Percentiles rank a stretch among this genome's conserved stretches.
Evolutionary conservation across 2,113 vertebrate genomes (phyloP).

Genomic region (Eretmochelys imbricata): DNA sequence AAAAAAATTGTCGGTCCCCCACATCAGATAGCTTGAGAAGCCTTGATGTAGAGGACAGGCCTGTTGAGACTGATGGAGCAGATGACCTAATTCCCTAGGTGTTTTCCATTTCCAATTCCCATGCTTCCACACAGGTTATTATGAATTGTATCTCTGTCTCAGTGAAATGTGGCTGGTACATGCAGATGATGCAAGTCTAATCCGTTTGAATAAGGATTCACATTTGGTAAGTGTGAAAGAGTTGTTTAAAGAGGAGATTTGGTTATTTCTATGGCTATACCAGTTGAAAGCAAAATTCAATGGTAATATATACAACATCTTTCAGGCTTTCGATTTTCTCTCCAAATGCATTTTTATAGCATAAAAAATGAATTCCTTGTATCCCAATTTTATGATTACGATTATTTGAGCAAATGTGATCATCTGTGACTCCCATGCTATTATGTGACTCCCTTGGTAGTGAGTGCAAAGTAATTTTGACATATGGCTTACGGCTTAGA

Average conservation of each 20-base stretch:
- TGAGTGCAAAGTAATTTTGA: conserved; percentile 6
- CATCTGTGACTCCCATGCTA: neutral
- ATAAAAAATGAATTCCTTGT: neutral
- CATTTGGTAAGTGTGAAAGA: neutral
- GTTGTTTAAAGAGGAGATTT: neutral
- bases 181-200: neutral
- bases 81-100: neutral
- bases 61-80: neutral
- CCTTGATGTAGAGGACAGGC: neutral
- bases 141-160: neutral
- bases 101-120: neutral
- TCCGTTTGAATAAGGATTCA: neutral
- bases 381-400: neutral
- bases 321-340: neutral
- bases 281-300: neutral
- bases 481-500: conserved; percentile 14
- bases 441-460: neutral
- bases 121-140: neutral
- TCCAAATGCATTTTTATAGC: neutral
- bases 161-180: neutral
- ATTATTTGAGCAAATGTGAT: conserved; percentile 26
- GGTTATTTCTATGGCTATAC: neutral
- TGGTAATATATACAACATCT: neutral
- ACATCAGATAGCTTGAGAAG: too few relatives aligned
- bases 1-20: too few relatives aligned